These are phyloP conservation scores for Callosobruchus maculatus DNA, from an alignment of 2,888 invertebrate genomes.

Conservation along the genomic window DNA sequence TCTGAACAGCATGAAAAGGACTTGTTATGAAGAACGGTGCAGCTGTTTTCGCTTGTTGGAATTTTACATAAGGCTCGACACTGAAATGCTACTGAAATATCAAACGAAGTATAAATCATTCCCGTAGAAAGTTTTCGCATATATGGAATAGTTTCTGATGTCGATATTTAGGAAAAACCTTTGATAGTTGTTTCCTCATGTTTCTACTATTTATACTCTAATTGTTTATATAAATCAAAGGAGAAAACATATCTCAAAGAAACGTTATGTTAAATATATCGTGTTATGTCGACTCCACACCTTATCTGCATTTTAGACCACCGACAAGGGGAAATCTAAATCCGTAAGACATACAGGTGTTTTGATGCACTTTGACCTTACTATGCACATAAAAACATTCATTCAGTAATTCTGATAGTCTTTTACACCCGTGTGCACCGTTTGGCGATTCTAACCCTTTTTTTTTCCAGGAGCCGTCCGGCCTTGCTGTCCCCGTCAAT, in stretches of 20 bases:
- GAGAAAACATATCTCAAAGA: neutral
- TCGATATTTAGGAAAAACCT: neutral
- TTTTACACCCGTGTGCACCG: no score
- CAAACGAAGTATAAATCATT: neutral
- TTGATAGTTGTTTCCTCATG: neutral
- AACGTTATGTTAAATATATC: no score
- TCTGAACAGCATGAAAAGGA: constrained; percentile 1
- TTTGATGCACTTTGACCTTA: no score
- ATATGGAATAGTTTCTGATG: neutral
- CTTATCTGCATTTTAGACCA: no score
- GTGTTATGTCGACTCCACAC: no score
- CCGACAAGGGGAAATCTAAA: no score
- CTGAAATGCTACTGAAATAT: neutral
- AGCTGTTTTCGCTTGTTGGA: neutral
- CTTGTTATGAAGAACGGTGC: neutral
- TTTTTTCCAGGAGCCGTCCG: no score
- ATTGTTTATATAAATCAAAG: neutral
- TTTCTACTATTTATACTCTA: neutral
- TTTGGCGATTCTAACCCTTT: no score
- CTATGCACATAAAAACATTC: no score
- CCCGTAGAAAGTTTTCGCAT: neutral
- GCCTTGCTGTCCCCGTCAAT: no score
- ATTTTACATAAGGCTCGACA: neutral
- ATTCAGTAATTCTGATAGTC: no score
- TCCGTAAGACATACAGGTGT: no score